These are phyloP conservation scores for Channallabes apus DNA, from an alignment of 2,797 vertebrate genomes.

Conservation along the genomic window DNA sequence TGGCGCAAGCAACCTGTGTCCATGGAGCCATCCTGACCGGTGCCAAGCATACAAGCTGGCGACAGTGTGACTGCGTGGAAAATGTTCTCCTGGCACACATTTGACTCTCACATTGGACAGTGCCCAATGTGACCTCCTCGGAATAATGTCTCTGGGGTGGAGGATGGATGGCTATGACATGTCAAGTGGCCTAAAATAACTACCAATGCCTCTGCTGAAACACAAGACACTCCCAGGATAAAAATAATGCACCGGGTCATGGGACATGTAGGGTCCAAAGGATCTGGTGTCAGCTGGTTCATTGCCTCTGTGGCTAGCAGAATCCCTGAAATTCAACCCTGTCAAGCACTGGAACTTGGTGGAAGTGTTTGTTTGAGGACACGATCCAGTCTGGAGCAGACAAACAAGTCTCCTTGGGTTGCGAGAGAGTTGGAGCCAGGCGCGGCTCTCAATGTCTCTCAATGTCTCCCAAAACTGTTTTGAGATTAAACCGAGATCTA, in stretches of 20 bases:
- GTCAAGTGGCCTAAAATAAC: slow-evolving; percentile 29
- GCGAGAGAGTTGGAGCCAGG: background rate
- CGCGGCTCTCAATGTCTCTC: background rate
- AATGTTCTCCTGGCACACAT: slow-evolving; percentile 34
- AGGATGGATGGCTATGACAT: slow-evolving; percentile 9
- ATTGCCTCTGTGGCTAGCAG: background rate
- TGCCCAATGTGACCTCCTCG: background rate
- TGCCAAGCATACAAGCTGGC: slow-evolving; percentile 35
- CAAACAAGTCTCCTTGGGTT: background rate
- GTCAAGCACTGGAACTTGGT: background rate
- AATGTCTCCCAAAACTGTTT: too few relatives aligned
- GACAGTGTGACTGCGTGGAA: slow-evolving; percentile 27
- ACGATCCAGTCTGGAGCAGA: background rate
- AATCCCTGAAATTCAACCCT: slow-evolving; percentile 4
- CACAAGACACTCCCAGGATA: slow-evolving; percentile 2
- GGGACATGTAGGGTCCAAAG: background rate
- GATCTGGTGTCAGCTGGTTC: background rate
- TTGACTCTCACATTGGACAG: background rate
- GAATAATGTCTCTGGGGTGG: slow-evolving; percentile 12
- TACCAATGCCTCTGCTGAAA: slow-evolving; percentile 4
- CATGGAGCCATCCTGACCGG: slow-evolving; percentile 24
- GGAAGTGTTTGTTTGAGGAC: background rate
- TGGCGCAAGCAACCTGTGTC: slow-evolving; percentile 43
- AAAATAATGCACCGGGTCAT: slow-evolving; percentile 18
- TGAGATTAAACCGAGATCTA: background rate